Percentiles rank a stretch among this genome's conserved stretches.
Evolutionary conservation across 2,113 vertebrate genomes (phyloP).

Genomic region (Pithys albifrons): DNA sequence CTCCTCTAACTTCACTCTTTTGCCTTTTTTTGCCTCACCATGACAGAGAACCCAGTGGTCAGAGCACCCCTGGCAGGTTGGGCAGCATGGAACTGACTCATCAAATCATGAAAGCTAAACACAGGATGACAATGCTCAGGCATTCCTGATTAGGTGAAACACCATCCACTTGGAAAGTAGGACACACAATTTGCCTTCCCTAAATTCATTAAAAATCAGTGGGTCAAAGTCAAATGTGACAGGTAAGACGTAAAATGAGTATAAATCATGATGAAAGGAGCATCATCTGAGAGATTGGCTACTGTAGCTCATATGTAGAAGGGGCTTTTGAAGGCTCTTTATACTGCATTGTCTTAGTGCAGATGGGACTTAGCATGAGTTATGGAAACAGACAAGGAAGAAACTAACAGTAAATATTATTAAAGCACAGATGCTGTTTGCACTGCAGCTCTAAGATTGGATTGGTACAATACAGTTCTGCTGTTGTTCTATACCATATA

Average conservation of each 20-base stretch:
- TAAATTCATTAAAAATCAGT: not conserved
- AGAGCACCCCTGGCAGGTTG: not conserved
- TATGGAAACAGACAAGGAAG: not conserved
- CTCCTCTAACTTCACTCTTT: not conserved
- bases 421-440: not conserved
- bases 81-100: not conserved
- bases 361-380: not conserved
- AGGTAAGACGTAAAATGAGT: not conserved
- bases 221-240: not conserved
- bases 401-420: not conserved
- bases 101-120: not conserved
- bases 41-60: accelerated
- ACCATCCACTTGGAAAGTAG: not conserved
- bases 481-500: not conserved
- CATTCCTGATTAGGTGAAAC: not conserved
- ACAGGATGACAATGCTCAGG: not conserved
- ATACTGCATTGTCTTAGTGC: not conserved
- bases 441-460: not conserved
- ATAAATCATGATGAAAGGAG: not conserved
- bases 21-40: accelerated
- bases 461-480: not conserved
- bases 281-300: not conserved
- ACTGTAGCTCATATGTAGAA: not conserved
- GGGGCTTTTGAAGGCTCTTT: not conserved
- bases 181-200: not conserved